Percentiles rank a stretch among this genome's conserved stretches.
Conservation (phyloP, 64 coral and sea anemone species). For the Stichodactyla mertensii region DNA sequence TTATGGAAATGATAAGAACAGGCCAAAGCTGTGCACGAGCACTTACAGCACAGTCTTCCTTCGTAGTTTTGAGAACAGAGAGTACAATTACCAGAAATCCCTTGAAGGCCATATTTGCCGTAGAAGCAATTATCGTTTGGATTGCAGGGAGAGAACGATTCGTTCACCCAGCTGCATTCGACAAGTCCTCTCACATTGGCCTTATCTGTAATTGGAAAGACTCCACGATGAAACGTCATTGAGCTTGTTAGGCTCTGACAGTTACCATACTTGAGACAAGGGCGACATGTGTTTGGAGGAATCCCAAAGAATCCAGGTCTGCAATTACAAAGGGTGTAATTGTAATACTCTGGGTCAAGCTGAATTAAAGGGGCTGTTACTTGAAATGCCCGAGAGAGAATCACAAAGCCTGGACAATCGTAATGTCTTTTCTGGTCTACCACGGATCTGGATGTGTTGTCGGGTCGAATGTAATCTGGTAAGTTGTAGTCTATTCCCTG, state of each 20-base stretch:
- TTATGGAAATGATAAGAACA: neutral
- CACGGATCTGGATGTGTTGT: neutral
- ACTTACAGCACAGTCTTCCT: neutral
- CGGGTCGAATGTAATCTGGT: neutral
- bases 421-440: neutral
- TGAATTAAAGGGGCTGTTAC: neutral
- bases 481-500: neutral
- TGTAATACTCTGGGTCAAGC: neutral
- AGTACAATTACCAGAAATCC: neutral
- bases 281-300: neutral
- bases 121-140: neutral
- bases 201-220: neutral
- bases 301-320: neutral
- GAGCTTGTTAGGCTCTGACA: neutral
- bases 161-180: neutral
- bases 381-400: neutral
- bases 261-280: neutral
- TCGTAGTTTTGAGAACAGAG: neutral
- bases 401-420: neutral
- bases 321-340: slow-evolving; percentile 2
- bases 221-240: neutral
- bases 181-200: neutral
- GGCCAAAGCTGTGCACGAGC: neutral
- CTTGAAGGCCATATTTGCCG: neutral
- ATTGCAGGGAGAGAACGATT: neutral